Conservation (phyloP, 1,140 invertebrate species). For the Bombus pascuorum region DNA sequence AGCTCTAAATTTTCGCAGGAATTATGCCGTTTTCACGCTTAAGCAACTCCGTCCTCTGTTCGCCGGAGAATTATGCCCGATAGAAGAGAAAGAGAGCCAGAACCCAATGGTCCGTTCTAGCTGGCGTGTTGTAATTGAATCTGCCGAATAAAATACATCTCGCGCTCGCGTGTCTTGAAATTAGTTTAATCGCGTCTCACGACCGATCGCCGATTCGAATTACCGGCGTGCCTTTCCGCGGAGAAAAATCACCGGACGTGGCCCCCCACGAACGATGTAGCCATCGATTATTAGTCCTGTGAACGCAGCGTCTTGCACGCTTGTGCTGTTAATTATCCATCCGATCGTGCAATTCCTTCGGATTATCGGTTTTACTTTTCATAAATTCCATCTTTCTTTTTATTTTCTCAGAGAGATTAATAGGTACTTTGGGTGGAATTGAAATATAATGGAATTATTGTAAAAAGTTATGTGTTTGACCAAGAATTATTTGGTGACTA, state of each 20-base stretch:
- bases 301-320: too few relatives aligned
- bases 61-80: conserved; percentile 17
- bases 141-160: conserved; percentile 46
- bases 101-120: neutral
- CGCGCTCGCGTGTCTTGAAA: conserved; percentile 44
- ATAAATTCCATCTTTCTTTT: too few relatives aligned
- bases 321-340: too few relatives aligned
- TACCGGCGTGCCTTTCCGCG: conserved; percentile 13
- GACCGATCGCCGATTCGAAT: conserved; percentile 39
- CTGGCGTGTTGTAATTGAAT: conserved; percentile 54
- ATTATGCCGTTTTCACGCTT: conserved; percentile 55
- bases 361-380: too few relatives aligned
- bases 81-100: neutral
- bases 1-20: conserved; percentile 56
- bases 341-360: too few relatives aligned
- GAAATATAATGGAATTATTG: too few relatives aligned
- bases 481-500: too few relatives aligned
- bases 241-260: neutral
- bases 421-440: too few relatives aligned
- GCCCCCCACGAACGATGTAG: too few relatives aligned
- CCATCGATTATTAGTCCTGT: too few relatives aligned
- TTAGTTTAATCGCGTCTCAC: conserved; percentile 48
- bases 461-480: too few relatives aligned
- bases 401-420: too few relatives aligned
- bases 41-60: conserved; percentile 30